Evolutionary conservation across 2,888 invertebrate species (phyloP).

Genomic region (Sphaerophoria rueppellii): DNA sequence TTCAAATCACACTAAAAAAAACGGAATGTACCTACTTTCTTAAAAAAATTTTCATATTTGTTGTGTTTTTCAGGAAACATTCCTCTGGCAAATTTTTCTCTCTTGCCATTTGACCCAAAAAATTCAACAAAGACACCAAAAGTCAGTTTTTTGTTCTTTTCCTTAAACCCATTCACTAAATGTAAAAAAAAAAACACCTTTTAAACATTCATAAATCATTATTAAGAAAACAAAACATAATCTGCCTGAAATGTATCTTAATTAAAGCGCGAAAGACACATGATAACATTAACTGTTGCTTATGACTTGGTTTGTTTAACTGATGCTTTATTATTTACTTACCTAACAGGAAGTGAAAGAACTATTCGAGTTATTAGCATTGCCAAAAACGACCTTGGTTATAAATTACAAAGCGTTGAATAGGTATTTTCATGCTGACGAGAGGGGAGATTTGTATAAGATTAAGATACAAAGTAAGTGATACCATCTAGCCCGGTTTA

Average conservation of each 20-base stretch:
- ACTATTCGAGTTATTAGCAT: constrained; percentile 4
- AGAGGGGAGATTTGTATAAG: not conserved
- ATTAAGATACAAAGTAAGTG: not conserved
- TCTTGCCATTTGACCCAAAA: not conserved
- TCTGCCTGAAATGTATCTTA: not conserved
- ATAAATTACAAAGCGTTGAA: constrained; percentile 5
- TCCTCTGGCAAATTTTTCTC: no score
- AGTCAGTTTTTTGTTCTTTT: not conserved
- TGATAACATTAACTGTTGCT: constrained; percentile 15
- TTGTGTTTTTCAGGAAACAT: no score
- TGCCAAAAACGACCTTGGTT: constrained; percentile 40
- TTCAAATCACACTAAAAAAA: no score
- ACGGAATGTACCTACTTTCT: no score
- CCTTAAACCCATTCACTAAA: not conserved
- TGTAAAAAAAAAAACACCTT: not conserved
- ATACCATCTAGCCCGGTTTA: not conserved
- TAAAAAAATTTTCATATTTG: no score
- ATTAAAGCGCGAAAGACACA: not conserved
- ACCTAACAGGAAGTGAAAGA: constrained; percentile 18
- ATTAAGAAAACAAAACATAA: not conserved
- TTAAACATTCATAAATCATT: constrained; percentile 19
- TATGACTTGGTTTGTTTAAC: not conserved
- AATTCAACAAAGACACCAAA: not conserved
- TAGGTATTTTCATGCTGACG: constrained; percentile 3
- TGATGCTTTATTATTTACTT: not conserved